Base-by-base conservation (phyloP, 2,113 vertebrate species). In the Ctenomys sociabilis region DNA sequence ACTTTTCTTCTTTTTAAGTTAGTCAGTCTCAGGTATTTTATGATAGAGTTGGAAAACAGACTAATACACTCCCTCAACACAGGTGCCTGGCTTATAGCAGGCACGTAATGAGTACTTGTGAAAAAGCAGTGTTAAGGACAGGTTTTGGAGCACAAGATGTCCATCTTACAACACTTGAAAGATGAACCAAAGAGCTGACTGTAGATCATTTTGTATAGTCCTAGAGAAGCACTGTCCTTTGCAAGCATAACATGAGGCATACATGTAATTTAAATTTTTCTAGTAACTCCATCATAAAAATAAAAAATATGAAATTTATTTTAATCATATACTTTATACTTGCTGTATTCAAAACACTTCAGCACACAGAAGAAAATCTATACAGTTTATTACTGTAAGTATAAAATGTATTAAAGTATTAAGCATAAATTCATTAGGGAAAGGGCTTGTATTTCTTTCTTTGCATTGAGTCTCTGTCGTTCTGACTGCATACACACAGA, bases 11-110 rank as follows among this genome's bases (percentile, higher is more conserved):
- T 35, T 59, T 83, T 30, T 78, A 49, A 78, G 43, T 78, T 40
- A 45, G 1, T 13, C 21, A 45, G 30, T 17, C 28, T 72, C 64
- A 45, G 30, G 6, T n/a, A 72, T 61, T 91, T 45, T 72, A 54
- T 59, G 24, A 14, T 1, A 82, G 30, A 10, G 30, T 21, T 19
- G 8, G 63, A 57, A 82, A 83, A 72, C 19, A 32, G 63, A 57
- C n/a, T 10, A 72, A 83, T 21, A 45, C 6, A 43, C 1, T 40
- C 54, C 32, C 54, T 68, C 13, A 61, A 75, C 35, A 68, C 5
- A 1, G 0, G 5, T 52, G 4, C 45, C 43, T 2, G 37, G 30
- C 57, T 24, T 26, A 49, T 0, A 40, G 43, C 30, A 86, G 5
- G 12, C 57, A 16, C 32, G 49, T 73, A 85, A 19, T 12, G 3